phyloP scores from a whole-genome alignment of 2,113 vertebrate genomes.

The Lophotis ruficrista region DNA sequence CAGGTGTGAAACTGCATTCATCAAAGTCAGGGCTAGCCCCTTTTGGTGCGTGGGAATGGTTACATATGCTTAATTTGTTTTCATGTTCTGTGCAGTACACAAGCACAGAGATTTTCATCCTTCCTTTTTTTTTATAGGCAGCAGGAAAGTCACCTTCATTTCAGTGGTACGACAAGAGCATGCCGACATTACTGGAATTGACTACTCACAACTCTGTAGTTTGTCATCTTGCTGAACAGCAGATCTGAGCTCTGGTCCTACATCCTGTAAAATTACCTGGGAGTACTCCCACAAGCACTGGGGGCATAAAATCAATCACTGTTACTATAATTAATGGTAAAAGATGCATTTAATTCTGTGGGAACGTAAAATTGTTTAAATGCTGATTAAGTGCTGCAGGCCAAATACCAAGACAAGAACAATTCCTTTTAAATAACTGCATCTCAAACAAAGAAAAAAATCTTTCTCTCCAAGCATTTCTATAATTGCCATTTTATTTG shows the following conservation, averaged over 20 bases:
- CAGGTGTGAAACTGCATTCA: not conserved
- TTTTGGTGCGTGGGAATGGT: not conserved
- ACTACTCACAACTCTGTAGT: not conserved
- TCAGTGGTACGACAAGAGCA: not conserved
- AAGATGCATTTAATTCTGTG: not conserved
- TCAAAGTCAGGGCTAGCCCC: not conserved
- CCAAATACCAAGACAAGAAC: slow-evolving; percentile 1
- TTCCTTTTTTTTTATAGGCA: not conserved
- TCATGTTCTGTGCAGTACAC: not conserved
- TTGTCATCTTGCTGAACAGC: not conserved
- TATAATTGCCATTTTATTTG: not conserved
- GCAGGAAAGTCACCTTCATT: not conserved
- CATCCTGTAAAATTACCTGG: slow-evolving; percentile 6
- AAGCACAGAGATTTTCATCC: not conserved
- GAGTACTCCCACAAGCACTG: not conserved
- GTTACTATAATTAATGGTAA: slow-evolving; percentile 25
- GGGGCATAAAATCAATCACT: not conserved
- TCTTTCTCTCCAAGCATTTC: not conserved
- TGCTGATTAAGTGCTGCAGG: not conserved
- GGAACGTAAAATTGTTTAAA: slow-evolving; percentile 5
- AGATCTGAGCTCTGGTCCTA: not conserved
- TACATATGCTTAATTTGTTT: not conserved
- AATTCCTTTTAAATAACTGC: not conserved
- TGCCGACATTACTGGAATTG: not conserved
- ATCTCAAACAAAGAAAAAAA: not conserved